A percentile compares a stretch with the other conserved stretches of the same genome.
These are phyloP conservation scores for Orthonychiurus folsomi DNA, from an alignment of 2,888 invertebrate species.

Conservation along the genomic window DNA sequence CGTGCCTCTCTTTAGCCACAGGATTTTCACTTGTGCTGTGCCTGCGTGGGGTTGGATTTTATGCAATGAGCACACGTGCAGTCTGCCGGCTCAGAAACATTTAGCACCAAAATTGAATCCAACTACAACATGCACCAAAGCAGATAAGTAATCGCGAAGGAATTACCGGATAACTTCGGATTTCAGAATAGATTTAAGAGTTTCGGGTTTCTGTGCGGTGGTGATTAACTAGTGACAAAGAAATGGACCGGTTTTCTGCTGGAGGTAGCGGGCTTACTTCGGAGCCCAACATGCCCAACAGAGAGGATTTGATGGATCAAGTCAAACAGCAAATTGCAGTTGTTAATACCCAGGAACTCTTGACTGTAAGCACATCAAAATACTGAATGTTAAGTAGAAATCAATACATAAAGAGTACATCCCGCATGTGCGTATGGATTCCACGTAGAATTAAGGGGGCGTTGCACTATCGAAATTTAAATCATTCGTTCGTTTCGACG, in stretches of 20 bases:
- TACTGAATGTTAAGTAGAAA: slow-evolving; percentile 13
- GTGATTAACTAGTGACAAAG: too few species aligned
- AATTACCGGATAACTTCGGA: too few species aligned
- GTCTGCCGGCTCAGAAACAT: neutral
- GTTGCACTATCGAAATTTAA: too few species aligned
- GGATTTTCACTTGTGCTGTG: too few species aligned
- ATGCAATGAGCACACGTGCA: neutral
- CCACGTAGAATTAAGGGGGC: too few species aligned
- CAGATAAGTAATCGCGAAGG: too few species aligned
- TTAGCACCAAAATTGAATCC: neutral
- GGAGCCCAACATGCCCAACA: slow-evolving; percentile 48
- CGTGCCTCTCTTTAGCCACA: too few species aligned
- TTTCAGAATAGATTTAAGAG: too few species aligned
- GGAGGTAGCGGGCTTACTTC: neutral
- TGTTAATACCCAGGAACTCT: slow-evolving; percentile 83
- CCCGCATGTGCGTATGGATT: too few species aligned
- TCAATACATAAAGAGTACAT: slow-evolving; percentile 4
- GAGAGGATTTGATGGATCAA: slow-evolving; percentile 84
- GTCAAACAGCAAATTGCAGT: slow-evolving; percentile 91
- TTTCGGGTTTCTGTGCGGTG: too few species aligned
- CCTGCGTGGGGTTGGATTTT: neutral
- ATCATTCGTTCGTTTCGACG: too few species aligned
- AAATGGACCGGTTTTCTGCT: neutral
- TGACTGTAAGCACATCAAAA: slow-evolving; percentile 66
- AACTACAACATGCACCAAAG: too few species aligned